Percentiles rank a stretch among this genome's conserved stretches.
These are phyloP conservation scores for Capitella teleta DNA, from an alignment of 1,140 invertebrate species.

Conservation along the genomic window DNA sequence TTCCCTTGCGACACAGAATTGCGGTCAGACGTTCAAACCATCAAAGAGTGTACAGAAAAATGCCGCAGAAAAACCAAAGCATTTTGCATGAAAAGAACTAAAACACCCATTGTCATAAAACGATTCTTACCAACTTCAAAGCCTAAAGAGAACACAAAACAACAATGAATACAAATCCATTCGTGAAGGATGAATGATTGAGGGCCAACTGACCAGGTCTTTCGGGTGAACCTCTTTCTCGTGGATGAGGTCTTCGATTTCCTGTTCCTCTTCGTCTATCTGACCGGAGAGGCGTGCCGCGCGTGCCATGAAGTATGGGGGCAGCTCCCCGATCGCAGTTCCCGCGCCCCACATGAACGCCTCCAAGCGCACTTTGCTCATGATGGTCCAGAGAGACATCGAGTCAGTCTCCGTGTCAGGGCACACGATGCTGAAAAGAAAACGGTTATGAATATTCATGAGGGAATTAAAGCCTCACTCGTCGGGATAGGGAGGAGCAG, in stretches of 20 bases:
- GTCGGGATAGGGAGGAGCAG: slow-evolving; percentile 58
- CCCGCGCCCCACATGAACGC: slow-evolving; percentile 95
- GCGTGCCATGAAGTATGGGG: slow-evolving; percentile 93
- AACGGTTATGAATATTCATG: background rate
- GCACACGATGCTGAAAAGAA: slow-evolving; percentile 41
- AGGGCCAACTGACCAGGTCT: too few relatives aligned
- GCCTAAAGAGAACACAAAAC: too few relatives aligned
- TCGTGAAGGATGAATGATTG: too few relatives aligned
- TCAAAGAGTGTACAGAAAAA: too few relatives aligned
- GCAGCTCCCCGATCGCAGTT: slow-evolving; percentile 91
- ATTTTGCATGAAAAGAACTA: too few relatives aligned
- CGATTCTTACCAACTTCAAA: too few relatives aligned
- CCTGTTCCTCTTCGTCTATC: slow-evolving; percentile 63
- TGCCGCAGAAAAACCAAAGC: too few relatives aligned
- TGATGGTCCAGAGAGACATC: slow-evolving; percentile 67
- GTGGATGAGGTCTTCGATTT: slow-evolving; percentile 53
- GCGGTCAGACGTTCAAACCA: too few relatives aligned
- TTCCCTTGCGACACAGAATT: too few relatives aligned
- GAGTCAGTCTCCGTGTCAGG: slow-evolving; percentile 22
- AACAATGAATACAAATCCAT: too few relatives aligned
- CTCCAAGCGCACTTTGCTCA: slow-evolving; percentile 92
- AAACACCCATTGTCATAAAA: too few relatives aligned
- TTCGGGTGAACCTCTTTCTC: too few relatives aligned
- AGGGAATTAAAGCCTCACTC: slow-evolving; percentile 30
- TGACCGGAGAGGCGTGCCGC: slow-evolving; percentile 69